Evolutionary conservation across 2,113 vertebrate species (phyloP).

Genomic region (Callospermophilus lateralis): DNA sequence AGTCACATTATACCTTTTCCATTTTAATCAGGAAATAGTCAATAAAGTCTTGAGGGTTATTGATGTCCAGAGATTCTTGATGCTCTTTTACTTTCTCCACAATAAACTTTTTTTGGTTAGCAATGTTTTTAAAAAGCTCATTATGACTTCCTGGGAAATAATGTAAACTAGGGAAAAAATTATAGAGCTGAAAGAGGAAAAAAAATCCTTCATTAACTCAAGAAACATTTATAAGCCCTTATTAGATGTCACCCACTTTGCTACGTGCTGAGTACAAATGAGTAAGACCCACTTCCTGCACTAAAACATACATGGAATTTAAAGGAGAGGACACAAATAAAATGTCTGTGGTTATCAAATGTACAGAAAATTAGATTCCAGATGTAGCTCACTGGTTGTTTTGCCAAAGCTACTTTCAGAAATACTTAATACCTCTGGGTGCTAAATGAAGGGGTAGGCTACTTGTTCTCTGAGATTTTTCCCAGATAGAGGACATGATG

Average conservation of each 20-base stretch:
- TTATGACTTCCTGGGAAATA: conserved; percentile 89
- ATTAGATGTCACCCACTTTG: neutral
- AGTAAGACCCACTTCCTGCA: neutral
- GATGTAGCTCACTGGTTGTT: neutral
- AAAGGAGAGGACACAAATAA: neutral
- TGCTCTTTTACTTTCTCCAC: conserved; percentile 86
- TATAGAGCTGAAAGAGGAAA: conserved; percentile 86
- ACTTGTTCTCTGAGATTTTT: neutral
- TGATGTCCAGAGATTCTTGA: conserved; percentile 84
- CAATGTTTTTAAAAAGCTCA: neutral
- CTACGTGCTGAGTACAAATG: neutral
- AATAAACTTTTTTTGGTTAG: conserved; percentile 83
- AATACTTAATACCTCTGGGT: neutral
- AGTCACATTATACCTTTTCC: conserved; percentile 84
- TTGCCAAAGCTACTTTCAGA: neutral
- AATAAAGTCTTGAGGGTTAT: conserved; percentile 88
- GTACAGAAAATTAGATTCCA: neutral
- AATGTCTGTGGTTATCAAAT: neutral
- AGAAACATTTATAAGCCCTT: neutral
- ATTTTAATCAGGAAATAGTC: conserved; percentile 91
- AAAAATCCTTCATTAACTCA: conserved; percentile 1
- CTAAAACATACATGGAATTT: neutral
- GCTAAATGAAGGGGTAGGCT: neutral
- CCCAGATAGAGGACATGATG: neutral
- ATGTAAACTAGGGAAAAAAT: conserved; percentile 88